Evolutionary conservation across 1,140 invertebrate species (phyloP).

Genomic region (Cotesia glomerata): DNA sequence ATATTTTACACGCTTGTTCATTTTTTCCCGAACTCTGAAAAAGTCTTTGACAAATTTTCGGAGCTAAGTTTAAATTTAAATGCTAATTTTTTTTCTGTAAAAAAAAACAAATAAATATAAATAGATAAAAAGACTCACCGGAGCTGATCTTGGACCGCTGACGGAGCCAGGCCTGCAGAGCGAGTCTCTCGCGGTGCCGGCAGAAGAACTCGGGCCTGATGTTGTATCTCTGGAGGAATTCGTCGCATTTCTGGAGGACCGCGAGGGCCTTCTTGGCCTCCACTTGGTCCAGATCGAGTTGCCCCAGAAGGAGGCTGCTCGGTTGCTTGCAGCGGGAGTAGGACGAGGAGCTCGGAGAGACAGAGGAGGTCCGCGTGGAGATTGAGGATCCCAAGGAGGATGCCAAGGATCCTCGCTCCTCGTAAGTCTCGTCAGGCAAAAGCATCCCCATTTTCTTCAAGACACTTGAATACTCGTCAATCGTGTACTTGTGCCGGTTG

Average conservation of each 20-base stretch:
- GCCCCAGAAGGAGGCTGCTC: slow-evolving; percentile 37
- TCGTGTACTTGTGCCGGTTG: slow-evolving; percentile 14
- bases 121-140: slow-evolving; percentile 43
- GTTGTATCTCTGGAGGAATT: slow-evolving; percentile 68
- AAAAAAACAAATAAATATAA: no score
- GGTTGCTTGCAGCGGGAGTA: slow-evolving; percentile 25
- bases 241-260: slow-evolving; percentile 68
- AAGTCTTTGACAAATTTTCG: no score
- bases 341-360: slow-evolving; percentile 10
- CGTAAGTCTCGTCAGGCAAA: slow-evolving; percentile 73
- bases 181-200: slow-evolving; percentile 63
- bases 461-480: slow-evolving; percentile 6
- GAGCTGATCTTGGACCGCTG: slow-evolving; percentile 45
- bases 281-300: slow-evolving; percentile 48
- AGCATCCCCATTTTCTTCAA: slow-evolving; percentile 62
- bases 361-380: slow-evolving; percentile 15
- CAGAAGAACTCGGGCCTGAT: slow-evolving; percentile 73
- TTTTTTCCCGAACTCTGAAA: no score
- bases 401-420: slow-evolving; percentile 55
- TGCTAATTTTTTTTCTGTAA: no score
- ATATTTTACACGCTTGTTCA: neutral
- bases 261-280: slow-evolving; percentile 63
- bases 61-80: no score
- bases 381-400: slow-evolving; percentile 8
- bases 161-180: slow-evolving; percentile 62